These are phyloP conservation scores for Thalassarche chlororhynchos DNA, from an alignment of 2,113 vertebrate species.

Conservation along the genomic window DNA sequence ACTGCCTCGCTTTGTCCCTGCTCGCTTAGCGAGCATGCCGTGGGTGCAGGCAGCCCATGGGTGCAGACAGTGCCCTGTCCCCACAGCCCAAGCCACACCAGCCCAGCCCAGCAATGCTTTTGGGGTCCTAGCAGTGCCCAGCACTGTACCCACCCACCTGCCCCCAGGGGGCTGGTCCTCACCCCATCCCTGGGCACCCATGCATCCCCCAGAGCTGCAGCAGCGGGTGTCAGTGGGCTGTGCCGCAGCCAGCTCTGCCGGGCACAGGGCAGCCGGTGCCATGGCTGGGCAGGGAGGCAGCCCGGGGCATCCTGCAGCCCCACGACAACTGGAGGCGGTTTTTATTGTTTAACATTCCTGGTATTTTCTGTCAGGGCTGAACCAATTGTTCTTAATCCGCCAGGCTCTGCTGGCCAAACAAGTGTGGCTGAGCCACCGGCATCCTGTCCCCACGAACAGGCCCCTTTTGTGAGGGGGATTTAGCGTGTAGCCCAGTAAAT, in stretches of 20 bases:
- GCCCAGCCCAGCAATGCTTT: neutral
- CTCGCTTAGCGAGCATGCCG: accelerated
- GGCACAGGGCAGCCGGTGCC: neutral
- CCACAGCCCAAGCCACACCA: neutral
- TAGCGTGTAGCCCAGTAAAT: conserved; percentile 69
- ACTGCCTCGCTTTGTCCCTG: accelerated
- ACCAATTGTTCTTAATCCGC: conserved; percentile 76
- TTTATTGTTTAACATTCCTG: conserved; percentile 77
- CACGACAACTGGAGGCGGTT: conserved; percentile 65
- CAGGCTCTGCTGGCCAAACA: conserved; percentile 73
- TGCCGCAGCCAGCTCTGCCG: neutral
- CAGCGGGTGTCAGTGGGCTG: accelerated
- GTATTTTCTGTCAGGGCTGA: conserved; percentile 75
- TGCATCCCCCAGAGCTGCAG: neutral
- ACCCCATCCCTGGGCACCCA: neutral
- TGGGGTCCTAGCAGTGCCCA: too few relatives aligned
- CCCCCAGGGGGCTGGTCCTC: neutral
- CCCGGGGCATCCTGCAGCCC: neutral
- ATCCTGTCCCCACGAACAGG: conserved; percentile 71
- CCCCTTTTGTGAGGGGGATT: conserved; percentile 74
- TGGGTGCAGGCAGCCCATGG: neutral
- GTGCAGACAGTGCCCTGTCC: neutral
- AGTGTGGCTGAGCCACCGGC: conserved; percentile 71
- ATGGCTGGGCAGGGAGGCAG: neutral
- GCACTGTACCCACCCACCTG: neutral